Percentiles rank a stretch among this genome's conserved stretches.
Conservation (phyloP, 2,888 invertebrate genomes). For the Tenthredo scrophulariae region DNA sequence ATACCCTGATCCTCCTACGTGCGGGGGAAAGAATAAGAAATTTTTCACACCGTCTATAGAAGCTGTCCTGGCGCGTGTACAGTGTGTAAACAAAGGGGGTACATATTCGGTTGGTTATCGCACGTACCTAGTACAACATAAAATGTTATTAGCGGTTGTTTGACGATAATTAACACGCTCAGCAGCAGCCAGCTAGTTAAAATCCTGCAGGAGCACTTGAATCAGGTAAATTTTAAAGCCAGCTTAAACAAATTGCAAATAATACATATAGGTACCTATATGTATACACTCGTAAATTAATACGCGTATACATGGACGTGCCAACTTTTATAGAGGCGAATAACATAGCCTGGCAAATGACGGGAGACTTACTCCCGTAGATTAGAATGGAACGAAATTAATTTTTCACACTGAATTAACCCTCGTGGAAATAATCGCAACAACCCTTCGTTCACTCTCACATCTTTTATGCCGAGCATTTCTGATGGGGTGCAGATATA, state of each 20-base stretch:
- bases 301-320: background rate
- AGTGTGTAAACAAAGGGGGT: background rate
- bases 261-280: background rate
- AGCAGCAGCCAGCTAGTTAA: background rate
- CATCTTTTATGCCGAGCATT: slow-evolving; percentile 17
- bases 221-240: slow-evolving; percentile 13
- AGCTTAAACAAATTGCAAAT: slow-evolving; percentile 26
- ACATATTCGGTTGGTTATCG: slow-evolving; percentile 15
- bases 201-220: background rate
- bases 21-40: background rate
- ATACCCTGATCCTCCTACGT: too few species aligned
- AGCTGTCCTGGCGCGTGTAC: background rate
- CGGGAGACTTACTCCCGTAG: slow-evolving; percentile 15
- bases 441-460: slow-evolving; percentile 22
- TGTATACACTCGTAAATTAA: background rate
- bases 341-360: slow-evolving; percentile 1
- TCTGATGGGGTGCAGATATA: background rate
- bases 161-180: slow-evolving; percentile 25
- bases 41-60: background rate
- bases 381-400: slow-evolving; percentile 55
- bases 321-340: background rate
- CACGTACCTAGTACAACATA: slow-evolving; percentile 15
- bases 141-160: slow-evolving; percentile 28
- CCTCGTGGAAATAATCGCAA: slow-evolving; percentile 44
- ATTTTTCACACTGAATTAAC: slow-evolving; percentile 58